Evolutionary conservation across 2,888 invertebrate genomes (phyloP).

Genomic region (Microdon myrmicae): DNA sequence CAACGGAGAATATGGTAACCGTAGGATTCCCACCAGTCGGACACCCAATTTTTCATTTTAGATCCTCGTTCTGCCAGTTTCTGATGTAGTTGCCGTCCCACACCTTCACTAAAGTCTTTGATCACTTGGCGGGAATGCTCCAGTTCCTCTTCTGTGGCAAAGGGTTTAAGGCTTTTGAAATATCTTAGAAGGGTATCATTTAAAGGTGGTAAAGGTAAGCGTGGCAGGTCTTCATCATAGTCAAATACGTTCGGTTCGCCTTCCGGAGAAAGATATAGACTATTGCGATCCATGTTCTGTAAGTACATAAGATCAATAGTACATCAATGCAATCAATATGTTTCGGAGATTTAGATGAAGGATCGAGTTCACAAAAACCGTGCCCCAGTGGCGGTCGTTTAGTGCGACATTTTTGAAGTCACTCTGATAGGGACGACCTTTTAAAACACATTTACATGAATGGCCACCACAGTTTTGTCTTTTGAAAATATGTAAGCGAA

Average conservation of each 20-base stretch:
- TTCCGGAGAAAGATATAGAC: slow-evolving; percentile 59
- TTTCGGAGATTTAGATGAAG: no score
- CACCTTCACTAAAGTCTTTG: slow-evolving; percentile 68
- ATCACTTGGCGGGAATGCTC: slow-evolving; percentile 66
- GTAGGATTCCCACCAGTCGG: slow-evolving; percentile 71
- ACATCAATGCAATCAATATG: no score
- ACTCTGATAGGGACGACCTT: no score
- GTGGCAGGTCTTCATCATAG: slow-evolving; percentile 68
- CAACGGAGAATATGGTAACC: slow-evolving; percentile 69
- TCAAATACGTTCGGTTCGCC: slow-evolving; percentile 67
- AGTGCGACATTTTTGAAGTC: no score
- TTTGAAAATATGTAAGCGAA: no score
- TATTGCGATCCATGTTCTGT: slow-evolving; percentile 61
- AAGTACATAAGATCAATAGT: no score
- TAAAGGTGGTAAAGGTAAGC: slow-evolving; percentile 69
- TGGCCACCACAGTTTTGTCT: no score
- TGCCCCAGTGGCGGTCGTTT: no score
- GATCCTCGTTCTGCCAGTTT: slow-evolving; percentile 66
- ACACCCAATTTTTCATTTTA: slow-evolving; percentile 70
- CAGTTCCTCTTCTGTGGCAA: slow-evolving; percentile 67
- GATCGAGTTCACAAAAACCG: no score
- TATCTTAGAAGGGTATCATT: slow-evolving; percentile 69
- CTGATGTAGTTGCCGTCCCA: slow-evolving; percentile 68
- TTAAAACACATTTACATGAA: no score
- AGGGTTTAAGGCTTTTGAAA: slow-evolving; percentile 68